Evolutionary conservation across 2,113 vertebrate species (phyloP), one percentile per base, ranked within the genome.

Genomic region (Embiotoca jacksoni): DNA sequence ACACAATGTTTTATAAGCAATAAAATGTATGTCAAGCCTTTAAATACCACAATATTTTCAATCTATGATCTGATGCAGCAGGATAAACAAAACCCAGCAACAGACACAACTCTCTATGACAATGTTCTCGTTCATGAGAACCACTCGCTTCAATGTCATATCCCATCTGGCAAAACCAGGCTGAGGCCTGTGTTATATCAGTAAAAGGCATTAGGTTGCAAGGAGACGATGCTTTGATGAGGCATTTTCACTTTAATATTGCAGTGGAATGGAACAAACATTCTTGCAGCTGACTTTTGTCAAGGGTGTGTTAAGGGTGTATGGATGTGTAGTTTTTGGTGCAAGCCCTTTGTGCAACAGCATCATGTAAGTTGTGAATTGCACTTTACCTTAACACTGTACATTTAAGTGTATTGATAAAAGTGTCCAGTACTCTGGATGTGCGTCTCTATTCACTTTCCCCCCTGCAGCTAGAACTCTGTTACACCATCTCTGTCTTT

Each of bases 131-230:
- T 15, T 47, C 39, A 64, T 57, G 57, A 64, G 68, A 46, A 13
- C 8, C 49, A 36, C 78, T 83, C 63, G 66, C 56, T 63, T 63
- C 64, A 30, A 46, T 59, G 67, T 59, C 82, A 82, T 44, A 47
- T 65, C 72, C 49, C 5, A 23, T 52, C 49, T n/a, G 49, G 49
- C 4, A 23, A 23, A 15, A 52, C 7, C 52, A 4, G 35, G 31
- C 54, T 56, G 61, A 59, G 56, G 49, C 46, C 59, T 23, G 33
- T 23, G 3, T 55, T 82, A 49, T 62, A 50, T 73, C 65, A 37
- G 39, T 14, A 41, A 41, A 56, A 59, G 16, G 56, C 39, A 65
- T 46, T 52, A 30, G 30, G 6, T 11, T 39, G 64, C 36, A 57
- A 52, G 54, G 31, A 53, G 65, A 44, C 0, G 1, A 11, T 14